A percentile compares a stretch with the other conserved stretches of the same genome.
Evolutionary conservation across 2,888 invertebrate species (phyloP).

Genomic region (Macropis europaea): DNA sequence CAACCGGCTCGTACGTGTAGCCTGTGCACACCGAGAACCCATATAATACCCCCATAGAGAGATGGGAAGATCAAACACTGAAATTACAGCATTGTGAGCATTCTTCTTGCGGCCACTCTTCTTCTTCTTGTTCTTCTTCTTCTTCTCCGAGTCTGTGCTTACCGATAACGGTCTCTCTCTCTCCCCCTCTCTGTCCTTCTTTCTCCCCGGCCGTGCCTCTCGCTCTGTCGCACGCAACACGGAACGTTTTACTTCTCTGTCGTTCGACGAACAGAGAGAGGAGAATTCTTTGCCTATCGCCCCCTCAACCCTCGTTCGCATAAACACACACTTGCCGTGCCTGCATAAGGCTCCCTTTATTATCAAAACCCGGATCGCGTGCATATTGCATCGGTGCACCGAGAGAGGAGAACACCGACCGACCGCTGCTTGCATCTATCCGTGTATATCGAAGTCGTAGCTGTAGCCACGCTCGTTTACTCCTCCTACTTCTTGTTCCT

Average conservation of each 20-base stretch:
- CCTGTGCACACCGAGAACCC: slow-evolving; percentile 61
- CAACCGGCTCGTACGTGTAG: slow-evolving; percentile 27
- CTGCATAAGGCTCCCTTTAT: slow-evolving; percentile 73
- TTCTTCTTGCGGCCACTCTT: slow-evolving; percentile 72
- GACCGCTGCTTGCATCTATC: slow-evolving; percentile 48
- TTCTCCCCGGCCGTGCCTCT: slow-evolving; percentile 10
- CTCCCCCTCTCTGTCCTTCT: neutral
- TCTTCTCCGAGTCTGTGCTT: slow-evolving; percentile 41
- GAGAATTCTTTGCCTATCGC: slow-evolving; percentile 52
- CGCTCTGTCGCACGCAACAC: slow-evolving; percentile 14
- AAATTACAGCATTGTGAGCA: slow-evolving; percentile 79
- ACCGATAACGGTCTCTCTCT: slow-evolving; percentile 47
- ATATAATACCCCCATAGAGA: slow-evolving; percentile 73
- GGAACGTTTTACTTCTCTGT: slow-evolving; percentile 28
- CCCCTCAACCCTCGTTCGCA: slow-evolving; percentile 56
- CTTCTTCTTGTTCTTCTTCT: slow-evolving; percentile 49
- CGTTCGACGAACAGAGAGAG: no score
- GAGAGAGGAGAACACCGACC: slow-evolving; percentile 50
- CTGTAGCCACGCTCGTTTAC: slow-evolving; percentile 43
- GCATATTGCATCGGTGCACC: slow-evolving; percentile 74
- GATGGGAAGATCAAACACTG: slow-evolving; percentile 78
- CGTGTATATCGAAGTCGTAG: slow-evolving; percentile 49
- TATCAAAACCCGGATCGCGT: slow-evolving; percentile 73
- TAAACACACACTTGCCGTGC: slow-evolving; percentile 71
- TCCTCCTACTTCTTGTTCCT: slow-evolving; percentile 23